Base-by-base conservation (phyloP, 1,140 invertebrate genomes). In the Euborellia annulipes region DNA sequence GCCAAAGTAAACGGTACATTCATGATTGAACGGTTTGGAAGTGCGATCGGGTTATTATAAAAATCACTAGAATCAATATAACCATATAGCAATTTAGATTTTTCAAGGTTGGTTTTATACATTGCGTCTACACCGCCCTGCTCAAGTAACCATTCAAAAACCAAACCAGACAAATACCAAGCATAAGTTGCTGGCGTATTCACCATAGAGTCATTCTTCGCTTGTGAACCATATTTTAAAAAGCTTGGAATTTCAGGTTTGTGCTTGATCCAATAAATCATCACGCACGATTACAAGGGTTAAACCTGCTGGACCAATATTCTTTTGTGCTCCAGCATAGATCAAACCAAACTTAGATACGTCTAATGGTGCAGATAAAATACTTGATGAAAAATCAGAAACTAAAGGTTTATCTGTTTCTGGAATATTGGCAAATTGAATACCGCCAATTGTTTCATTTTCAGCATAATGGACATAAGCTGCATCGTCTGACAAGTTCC, bases 291-390 rank as follows among this genome's bases (percentile, higher is more conserved):
- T 95, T 1, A 94, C 87, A 0, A 98, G 61, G 0, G 88, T 91
- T 3, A 93, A 78, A 18, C 94, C 94, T 20, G 92, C 76, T 42
- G 89, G 86, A 9, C 95, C 94, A 49, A 96, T 82, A 63, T 98
- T 98, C 64, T 98, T 98, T 63, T 98, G 95, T 2, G 93, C 91
- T 23, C 93, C 92, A 51, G 85, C 94, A 66, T 89, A 93, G 53
- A 98, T 90, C 0, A 92, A 62, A 37, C 88, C 92, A 70, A 85
- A 97, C 85, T 93, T 58, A 2, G 79, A 79, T 42, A 98, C 72
- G 66, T 97, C 91, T 37, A 98, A 50, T 48, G 75, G 70, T 57
- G 82, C 76, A 0, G 89, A 84, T 53, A 97, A 75, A 54, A 97
- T 85, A 63, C n/a, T n/a, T n/a, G n/a, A n/a, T n/a, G n/a, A n/a